Evolutionary conservation across 2,888 invertebrate species (phyloP), one percentile per base, ranked within the genome.

Genomic region (Rhodophaea formosa): DNA sequence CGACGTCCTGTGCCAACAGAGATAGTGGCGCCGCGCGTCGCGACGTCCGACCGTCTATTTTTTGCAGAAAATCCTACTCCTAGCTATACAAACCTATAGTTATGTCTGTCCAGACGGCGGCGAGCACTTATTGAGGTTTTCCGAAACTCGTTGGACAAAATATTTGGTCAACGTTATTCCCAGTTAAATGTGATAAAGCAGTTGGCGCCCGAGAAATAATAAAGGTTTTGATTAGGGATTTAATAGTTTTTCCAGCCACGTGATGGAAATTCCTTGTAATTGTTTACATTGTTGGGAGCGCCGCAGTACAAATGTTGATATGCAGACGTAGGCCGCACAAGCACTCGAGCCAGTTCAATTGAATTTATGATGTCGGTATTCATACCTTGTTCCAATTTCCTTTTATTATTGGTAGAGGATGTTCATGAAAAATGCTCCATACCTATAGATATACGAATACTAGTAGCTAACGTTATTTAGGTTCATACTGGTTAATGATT

Each of bases 1-100:
- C 23, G 69, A 76, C 77, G 74, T 77, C 78, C 78, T 75, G 86
- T 88, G 89, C 90, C 89, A 90, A 86, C 78, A 75, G 59, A 67
- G 75, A 74, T 74, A 67, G 83, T 82, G 84, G 86, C 86, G 87
- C 83, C 82, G 74, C 69, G 74, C 80, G 63, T 59, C 61, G 56
- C 59, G 59, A 62, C 61, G 76, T 77, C 82, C 77, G 73, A 74
- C 71, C 59, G 64, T 77, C 82, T 83, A 82, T 79, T 83, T 84
- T 82, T 80, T 71, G 68, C 75, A 72, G 74, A 73, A 82, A 79
- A 67, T 65, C 63, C 67, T 61, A 69, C 51, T 62, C 57, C 56
- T 47, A 39, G 10, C 53, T 59, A 47, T 59, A 45, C 58, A 55
- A 62, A 61, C 53, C 16, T 35, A 56, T 47, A 42, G 52, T 45